Base-by-base conservation (phyloP, 1,140 invertebrate species). In the Oryzaephilus surinamensis region DNA sequence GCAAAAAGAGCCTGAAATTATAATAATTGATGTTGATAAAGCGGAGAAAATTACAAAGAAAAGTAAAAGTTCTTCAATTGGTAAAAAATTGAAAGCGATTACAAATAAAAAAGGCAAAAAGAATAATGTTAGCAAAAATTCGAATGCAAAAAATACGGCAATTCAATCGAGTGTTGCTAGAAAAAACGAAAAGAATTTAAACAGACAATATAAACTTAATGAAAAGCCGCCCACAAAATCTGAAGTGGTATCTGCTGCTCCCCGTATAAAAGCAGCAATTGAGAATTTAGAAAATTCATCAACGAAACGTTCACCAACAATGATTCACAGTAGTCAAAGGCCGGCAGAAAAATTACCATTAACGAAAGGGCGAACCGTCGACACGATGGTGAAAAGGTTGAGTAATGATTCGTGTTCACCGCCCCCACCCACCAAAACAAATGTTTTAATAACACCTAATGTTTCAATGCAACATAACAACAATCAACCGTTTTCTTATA, bases 401-500 rank as follows among this genome's bases (percentile, higher is more conserved):
- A 79, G 71, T 39, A 70, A 69, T 61, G 76, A 77, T 49, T 70
- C 72, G 42, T 66, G 67, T 28, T 76, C 76, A n/a, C 70, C 76
- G 2, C 76, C 77, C 35, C 74, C 77, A 4, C 76, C 73, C 52
- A 58, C 71, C 19, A 65, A 73, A 50, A 67, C 64, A 0, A 62
- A 61, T 27, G 60, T 66, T 0, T 70, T 83, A 53, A 67, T 81
- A 4, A 68, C 71, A 5, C 71, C 77, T 6, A 58, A 70, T 33
- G 62, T 64, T 1, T 71, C 70, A 36, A 72, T 73, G 19, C 66
- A 72, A 7, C 77, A 78, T 48, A 82, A 83, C 52, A 73, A 76
- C 46, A 84, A 81, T 50, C 70, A 79, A 52, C 79, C 81, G 6
- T 83, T 84, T 56, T 83, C 79, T 0, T 84, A 84, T 45, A 80